phyloP scores from a whole-genome alignment of 92 coral and sea anemone species.

The Meandrina meandrites region DNA sequence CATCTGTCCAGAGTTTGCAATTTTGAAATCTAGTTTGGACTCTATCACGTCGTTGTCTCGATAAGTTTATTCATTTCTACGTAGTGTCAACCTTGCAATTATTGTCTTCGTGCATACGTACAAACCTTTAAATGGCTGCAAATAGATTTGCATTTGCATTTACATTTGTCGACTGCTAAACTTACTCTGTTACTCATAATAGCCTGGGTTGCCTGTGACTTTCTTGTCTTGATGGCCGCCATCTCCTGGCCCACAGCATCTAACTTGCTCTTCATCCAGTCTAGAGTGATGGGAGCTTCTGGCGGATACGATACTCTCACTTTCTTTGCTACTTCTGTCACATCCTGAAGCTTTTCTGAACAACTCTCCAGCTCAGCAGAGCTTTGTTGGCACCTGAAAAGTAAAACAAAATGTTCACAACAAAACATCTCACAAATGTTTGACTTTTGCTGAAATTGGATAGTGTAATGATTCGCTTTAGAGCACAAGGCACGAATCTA shows the following conservation, averaged over 20 bases:
- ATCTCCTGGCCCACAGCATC: slow-evolving; percentile 81
- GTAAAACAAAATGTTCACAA: not conserved
- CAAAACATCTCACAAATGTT: not conserved
- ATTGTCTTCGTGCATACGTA: no score
- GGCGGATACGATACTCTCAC: slow-evolving; percentile 88
- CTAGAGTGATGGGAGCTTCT: slow-evolving; percentile 84
- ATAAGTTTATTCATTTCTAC: no score
- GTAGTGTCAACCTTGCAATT: no score
- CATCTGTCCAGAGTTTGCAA: no score
- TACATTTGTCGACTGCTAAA: not conserved
- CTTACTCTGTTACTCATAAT: slow-evolving; percentile 79
- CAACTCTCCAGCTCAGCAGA: slow-evolving; percentile 87
- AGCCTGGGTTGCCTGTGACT: slow-evolving; percentile 71
- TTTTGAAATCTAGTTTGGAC: no score
- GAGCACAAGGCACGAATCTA: not conserved
- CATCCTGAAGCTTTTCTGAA: slow-evolving; percentile 71
- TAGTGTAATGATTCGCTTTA: not conserved
- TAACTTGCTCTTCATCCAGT: slow-evolving; percentile 90
- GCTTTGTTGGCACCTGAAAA: slow-evolving; percentile 77
- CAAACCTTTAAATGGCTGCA: no score
- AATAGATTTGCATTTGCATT: no score
- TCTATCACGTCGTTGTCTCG: no score
- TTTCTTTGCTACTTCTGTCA: slow-evolving; percentile 74
- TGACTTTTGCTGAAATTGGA: not conserved
- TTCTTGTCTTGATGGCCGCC: slow-evolving; percentile 80